Evolutionary conservation across 1,140 invertebrate genomes (phyloP), one percentile per base, ranked within the genome.

Genomic region (Drosophila ambigua): DNA sequence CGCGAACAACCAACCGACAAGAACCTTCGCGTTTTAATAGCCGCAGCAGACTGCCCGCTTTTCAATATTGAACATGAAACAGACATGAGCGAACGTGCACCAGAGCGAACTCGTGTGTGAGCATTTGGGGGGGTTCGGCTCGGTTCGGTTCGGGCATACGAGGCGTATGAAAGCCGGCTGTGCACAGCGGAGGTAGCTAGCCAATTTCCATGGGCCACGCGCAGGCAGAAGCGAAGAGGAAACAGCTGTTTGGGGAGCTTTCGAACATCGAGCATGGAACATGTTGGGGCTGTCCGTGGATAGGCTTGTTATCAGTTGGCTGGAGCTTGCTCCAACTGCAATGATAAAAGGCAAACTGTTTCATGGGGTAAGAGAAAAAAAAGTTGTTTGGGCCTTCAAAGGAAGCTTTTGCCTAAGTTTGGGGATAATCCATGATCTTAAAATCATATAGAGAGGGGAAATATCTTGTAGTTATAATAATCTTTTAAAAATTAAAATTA

Each of bases 1-100:
- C 51, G 15, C 45, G 57, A 72, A 69, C 71, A 52, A 50, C 20
- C 43, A 16, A 15, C 9, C 63, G 31, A 65, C 46, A 26, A 68
- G 54, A 69, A 78, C 81, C 77, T 73, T 65, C 65, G 59, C 77
- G 65, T 53, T 82, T 87, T 63, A 76, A 63, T 53, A 46, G 45
- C 68, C 65, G 13, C 46, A 64, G 48, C 69, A 41, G 55, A 82
- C 79, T 83, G 48, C 48, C 11, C 81, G 49, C 49, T 11, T 58
- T 67, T 57, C 49, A 67, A 69, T 55, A 65, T 60, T 71, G 63
- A 64, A 68, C 39, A 15, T 5, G 31, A 41, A 20, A 39, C 41
- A 39, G 9, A 20, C 15, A 20, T 35, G 46, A 48, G 45, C 24
- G 43, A 62, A 53, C 53, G 63, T 39, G 3, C 35, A 26, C 11